Conservation (phyloP, 2,797 vertebrate genomes). For the Picus viridis region DNA sequence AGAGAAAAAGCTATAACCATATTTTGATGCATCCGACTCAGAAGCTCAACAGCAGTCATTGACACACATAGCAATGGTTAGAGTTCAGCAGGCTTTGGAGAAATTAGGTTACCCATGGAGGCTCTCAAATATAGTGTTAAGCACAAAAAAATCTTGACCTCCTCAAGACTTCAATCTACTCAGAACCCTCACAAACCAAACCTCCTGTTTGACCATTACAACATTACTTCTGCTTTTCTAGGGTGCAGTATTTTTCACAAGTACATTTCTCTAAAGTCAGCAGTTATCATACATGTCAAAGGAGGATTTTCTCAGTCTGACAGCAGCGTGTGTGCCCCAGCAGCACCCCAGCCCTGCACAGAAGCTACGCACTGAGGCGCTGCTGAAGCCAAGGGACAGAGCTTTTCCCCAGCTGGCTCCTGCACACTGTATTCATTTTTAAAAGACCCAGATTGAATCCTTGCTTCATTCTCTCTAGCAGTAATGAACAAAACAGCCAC, state of each 20-base stretch:
- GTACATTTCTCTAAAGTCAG: neutral
- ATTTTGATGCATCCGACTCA: neutral
- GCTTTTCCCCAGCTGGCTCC: neutral
- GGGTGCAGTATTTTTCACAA: rapidly evolving
- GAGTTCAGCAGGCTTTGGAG: neutral
- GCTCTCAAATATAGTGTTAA: neutral
- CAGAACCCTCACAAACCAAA: neutral
- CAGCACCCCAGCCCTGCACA: neutral
- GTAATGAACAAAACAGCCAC: slow-evolving; percentile 33
- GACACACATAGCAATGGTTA: neutral
- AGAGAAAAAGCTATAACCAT: neutral
- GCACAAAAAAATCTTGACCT: neutral
- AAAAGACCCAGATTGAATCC: slow-evolving; percentile 42
- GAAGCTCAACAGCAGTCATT: neutral
- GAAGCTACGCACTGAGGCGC: neutral
- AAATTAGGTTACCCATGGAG: neutral
- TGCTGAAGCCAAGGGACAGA: neutral
- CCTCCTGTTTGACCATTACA: rapidly evolving
- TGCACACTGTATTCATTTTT: slow-evolving; percentile 30
- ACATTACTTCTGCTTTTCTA: neutral
- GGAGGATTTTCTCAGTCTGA: neutral
- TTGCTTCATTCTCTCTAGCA: slow-evolving; percentile 27
- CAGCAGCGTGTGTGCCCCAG: neutral
- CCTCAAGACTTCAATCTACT: neutral
- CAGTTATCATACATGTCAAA: neutral